A percentile compares a stretch with the other conserved stretches of the same genome.
Evolutionary conservation across 2,888 invertebrate genomes (phyloP).

Genomic region (Dermolepida albohirtum): DNA sequence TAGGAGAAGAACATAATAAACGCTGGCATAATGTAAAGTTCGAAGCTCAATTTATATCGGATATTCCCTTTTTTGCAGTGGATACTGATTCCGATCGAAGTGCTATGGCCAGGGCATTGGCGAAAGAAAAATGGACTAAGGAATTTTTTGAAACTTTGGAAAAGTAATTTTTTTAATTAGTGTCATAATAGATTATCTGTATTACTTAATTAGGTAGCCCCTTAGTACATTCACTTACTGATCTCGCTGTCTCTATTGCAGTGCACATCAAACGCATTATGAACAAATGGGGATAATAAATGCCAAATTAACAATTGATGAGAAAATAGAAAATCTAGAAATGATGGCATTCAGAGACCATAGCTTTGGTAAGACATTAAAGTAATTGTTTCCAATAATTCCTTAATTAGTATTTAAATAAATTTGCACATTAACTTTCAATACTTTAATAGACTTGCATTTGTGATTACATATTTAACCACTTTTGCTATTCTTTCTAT

Average conservation of each 20-base stretch:
- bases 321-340: slow-evolving; percentile 65
- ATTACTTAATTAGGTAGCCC: neutral
- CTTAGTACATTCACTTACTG: neutral
- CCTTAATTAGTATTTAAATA: too few species aligned
- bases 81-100: slow-evolving; percentile 77
- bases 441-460: too few species aligned
- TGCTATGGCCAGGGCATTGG: slow-evolving; percentile 78
- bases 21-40: slow-evolving; percentile 68
- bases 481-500: too few species aligned
- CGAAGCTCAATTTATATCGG: slow-evolving; percentile 73
- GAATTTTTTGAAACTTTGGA: slow-evolving; percentile 75
- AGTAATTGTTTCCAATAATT: too few species aligned
- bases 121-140: slow-evolving; percentile 79
- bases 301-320: slow-evolving; percentile 71
- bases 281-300: slow-evolving; percentile 80
- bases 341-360: slow-evolving; percentile 83
- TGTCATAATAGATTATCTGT: neutral
- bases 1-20: slow-evolving; percentile 23
- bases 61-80: slow-evolving; percentile 76
- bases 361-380: slow-evolving; percentile 72
- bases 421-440: too few species aligned
- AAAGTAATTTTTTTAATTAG: slow-evolving; percentile 64
- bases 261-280: slow-evolving; percentile 84
- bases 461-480: too few species aligned
- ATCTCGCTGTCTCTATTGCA: slow-evolving; percentile 58